These are phyloP conservation scores for Chinchilla lanigera DNA, from an alignment of 2,113 vertebrate species.

Conservation along the genomic window DNA sequence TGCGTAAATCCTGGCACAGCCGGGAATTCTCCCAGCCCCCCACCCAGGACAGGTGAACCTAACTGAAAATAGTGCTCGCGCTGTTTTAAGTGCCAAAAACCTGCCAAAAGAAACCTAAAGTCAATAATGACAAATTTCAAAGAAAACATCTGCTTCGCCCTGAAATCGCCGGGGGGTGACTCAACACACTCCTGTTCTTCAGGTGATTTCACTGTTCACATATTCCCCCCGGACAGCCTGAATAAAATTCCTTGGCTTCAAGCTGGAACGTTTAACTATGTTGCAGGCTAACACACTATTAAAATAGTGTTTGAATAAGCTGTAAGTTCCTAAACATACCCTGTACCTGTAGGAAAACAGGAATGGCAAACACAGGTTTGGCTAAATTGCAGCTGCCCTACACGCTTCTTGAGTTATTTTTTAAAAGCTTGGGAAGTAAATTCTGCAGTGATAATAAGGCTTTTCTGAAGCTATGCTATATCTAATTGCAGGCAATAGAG, in stretches of 20 bases:
- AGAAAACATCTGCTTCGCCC: slow-evolving; percentile 78
- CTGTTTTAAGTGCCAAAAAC: slow-evolving; percentile 73
- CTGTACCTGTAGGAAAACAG: background rate
- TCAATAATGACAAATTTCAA: slow-evolving; percentile 78
- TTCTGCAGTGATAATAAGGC: background rate
- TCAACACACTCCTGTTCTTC: slow-evolving; percentile 45
- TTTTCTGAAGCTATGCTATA: background rate
- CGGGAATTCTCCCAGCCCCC: slow-evolving; percentile 20
- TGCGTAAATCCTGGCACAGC: slow-evolving; percentile 42
- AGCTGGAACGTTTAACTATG: slow-evolving; percentile 65
- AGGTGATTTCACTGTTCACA: slow-evolving; percentile 57
- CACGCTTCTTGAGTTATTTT: background rate
- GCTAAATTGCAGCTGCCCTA: background rate
- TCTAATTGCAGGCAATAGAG: background rate
- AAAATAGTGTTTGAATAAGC: slow-evolving; percentile 40
- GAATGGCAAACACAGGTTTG: background rate
- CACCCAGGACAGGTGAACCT: slow-evolving; percentile 73
- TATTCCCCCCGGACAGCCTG: slow-evolving; percentile 47
- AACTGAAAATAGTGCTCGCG: slow-evolving; percentile 36
- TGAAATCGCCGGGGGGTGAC: slow-evolving; percentile 62
- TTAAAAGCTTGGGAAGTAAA: background rate
- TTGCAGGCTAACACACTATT: slow-evolving; percentile 49
- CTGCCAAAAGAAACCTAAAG: slow-evolving; percentile 75
- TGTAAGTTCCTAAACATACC: background rate
- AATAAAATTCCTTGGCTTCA: slow-evolving; percentile 73